Conservation (phyloP, 2,113 vertebrate genomes). For the Sapajus apella region DNA sequence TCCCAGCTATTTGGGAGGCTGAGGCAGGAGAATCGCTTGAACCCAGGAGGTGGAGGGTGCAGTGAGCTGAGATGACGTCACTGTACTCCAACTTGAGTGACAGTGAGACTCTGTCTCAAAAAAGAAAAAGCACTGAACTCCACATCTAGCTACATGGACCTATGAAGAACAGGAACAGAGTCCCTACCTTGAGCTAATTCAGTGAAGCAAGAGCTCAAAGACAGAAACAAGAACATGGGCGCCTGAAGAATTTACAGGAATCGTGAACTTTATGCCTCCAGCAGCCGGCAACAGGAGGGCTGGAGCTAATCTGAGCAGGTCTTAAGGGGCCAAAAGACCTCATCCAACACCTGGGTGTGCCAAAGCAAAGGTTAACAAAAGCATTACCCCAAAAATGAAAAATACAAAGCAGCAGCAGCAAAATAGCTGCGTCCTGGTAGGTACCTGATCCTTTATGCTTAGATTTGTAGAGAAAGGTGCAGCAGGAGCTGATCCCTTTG, state of each 20-base stretch:
- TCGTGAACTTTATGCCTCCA: background rate
- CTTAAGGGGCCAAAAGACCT: background rate
- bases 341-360: background rate
- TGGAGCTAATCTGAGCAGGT: background rate
- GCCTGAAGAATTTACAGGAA: background rate
- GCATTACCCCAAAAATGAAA: background rate
- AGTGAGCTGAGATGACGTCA: too few relatives aligned
- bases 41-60: too few relatives aligned
- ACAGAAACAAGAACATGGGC: background rate
- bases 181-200: background rate
- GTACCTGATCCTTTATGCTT: background rate
- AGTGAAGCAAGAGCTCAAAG: background rate
- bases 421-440: background rate
- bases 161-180: background rate
- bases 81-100: too few relatives aligned
- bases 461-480: background rate
- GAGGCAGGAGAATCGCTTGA: too few relatives aligned
- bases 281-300: background rate
- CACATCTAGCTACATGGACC: background rate
- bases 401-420: background rate
- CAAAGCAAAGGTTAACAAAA: constrained; percentile 22
- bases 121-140: background rate
- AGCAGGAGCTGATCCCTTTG: background rate
- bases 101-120: too few relatives aligned
- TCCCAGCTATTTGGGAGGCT: too few relatives aligned